Conservation (phyloP, 1,140 invertebrate genomes). For the Apis cerana region DNA sequence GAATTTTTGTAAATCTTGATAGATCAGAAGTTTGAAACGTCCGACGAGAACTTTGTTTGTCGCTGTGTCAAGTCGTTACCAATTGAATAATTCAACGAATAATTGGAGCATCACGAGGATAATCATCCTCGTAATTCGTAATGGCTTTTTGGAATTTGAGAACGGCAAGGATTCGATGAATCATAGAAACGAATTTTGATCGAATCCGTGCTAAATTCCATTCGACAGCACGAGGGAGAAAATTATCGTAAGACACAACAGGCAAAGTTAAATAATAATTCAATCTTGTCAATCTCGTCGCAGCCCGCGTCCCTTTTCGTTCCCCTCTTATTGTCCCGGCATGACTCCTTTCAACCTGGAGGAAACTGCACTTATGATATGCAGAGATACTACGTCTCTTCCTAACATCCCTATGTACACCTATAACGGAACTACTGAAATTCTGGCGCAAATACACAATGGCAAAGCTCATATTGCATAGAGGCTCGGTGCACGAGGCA, state of each 20-base stretch:
- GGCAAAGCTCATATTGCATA: constrained; percentile 46
- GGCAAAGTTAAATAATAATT: constrained; percentile 24
- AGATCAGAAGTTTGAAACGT: no score
- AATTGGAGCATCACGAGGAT: neutral
- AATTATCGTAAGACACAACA: no score
- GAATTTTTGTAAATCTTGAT: no score
- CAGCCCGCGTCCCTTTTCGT: neutral
- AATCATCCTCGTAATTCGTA: neutral
- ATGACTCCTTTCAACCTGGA: neutral
- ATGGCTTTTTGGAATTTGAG: no score
- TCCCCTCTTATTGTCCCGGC: constrained; percentile 17
- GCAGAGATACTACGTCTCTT: neutral
- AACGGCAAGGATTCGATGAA: no score
- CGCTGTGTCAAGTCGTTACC: no score
- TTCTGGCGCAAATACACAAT: constrained; percentile 39
- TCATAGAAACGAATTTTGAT: neutral
- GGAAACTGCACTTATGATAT: constrained; percentile 6
- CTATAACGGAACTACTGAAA: constrained; percentile 28
- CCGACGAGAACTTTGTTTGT: no score
- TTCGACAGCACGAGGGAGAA: neutral
- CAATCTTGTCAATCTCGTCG: constrained; percentile 7
- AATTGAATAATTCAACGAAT: no score
- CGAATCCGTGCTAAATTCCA: neutral
- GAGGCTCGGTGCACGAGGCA: neutral
- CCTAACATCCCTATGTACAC: neutral